Percentiles rank a stretch among this genome's conserved stretches.
phyloP scores from a whole-genome alignment of 2,888 invertebrate genomes.

The Sabellastarte sp. region DNA sequence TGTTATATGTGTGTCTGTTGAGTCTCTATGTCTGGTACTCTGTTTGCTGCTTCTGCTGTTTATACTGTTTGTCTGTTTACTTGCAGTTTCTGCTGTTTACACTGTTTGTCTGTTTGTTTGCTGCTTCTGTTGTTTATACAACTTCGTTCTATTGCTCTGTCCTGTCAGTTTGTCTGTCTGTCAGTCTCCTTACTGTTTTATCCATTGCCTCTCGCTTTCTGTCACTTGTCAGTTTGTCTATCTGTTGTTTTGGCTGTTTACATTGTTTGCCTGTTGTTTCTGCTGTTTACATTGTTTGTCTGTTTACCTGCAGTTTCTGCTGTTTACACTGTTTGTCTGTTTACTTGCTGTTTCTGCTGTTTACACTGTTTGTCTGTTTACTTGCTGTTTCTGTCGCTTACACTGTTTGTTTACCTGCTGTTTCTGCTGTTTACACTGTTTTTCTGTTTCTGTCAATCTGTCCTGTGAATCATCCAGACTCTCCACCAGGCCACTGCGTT shows the following conservation, averaged over 20 bases:
- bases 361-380: too few species aligned
- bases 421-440: conserved; percentile 77
- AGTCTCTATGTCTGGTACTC: too few species aligned
- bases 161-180: conserved; percentile 63
- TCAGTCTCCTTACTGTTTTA: conserved; percentile 78
- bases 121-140: not conserved
- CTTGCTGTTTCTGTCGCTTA: not conserved
- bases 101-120: not conserved
- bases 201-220: conserved; percentile 81
- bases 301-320: too few species aligned
- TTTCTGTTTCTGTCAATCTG: conserved; percentile 80
- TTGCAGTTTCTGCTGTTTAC: too few species aligned
- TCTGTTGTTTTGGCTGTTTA: not conserved
- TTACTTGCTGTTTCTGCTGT: too few species aligned
- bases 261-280: too few species aligned
- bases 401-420: conserved; percentile 62
- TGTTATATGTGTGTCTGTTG: too few species aligned
- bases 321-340: too few species aligned
- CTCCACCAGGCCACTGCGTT: conserved; percentile 76
- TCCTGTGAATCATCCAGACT: conserved; percentile 89
- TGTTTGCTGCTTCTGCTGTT: too few species aligned
- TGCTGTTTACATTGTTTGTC: too few species aligned
- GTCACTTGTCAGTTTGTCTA: conserved; percentile 2
- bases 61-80: too few species aligned
- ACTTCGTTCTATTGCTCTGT: too few species aligned